Conservation (phyloP, 1,140 invertebrate genomes). For the Pseudomyrmex dendroicus region DNA sequence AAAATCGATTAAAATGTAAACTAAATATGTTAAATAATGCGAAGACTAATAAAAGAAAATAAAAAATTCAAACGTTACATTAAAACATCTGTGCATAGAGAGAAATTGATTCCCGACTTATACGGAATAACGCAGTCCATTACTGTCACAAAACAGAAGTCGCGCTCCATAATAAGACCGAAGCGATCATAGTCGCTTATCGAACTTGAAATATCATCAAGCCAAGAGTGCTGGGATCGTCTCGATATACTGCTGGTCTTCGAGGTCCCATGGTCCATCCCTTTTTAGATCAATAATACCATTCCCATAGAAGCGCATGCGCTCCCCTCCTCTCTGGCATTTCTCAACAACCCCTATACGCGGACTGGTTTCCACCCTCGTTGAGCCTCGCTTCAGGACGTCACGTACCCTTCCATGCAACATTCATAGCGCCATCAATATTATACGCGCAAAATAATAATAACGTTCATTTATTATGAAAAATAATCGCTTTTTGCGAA, state of each 20-base stretch:
- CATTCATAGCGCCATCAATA: constrained; percentile 85
- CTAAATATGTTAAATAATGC: too few species aligned
- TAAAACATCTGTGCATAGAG: not conserved
- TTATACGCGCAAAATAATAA: constrained; percentile 85
- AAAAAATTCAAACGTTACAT: not conserved
- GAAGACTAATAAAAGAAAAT: too few species aligned
- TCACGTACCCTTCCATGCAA: constrained; percentile 80
- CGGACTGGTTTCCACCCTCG: constrained; percentile 75
- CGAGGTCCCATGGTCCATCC: constrained; percentile 78
- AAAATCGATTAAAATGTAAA: too few species aligned
- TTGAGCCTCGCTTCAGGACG: constrained; percentile 63
- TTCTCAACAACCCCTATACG: constrained; percentile 63
- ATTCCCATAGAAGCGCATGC: constrained; percentile 81
- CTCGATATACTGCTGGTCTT: constrained; percentile 77
- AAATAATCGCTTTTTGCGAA: not conserved
- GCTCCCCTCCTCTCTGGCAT: constrained; percentile 37
- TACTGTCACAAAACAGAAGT: constrained; percentile 2
- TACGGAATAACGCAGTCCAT: constrained; percentile 14
- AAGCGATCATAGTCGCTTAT: constrained; percentile 52
- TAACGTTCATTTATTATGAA: constrained; percentile 84
- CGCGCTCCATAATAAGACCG: not conserved
- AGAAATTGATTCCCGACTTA: not conserved
- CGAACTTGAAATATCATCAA: constrained; percentile 60
- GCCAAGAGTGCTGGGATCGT: constrained; percentile 65
- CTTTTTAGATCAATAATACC: constrained; percentile 84